Evolutionary conservation across 2,113 vertebrate species (phyloP), one percentile per base, ranked within the genome.

Genomic region (Ibidorhyncha struthersii): DNA sequence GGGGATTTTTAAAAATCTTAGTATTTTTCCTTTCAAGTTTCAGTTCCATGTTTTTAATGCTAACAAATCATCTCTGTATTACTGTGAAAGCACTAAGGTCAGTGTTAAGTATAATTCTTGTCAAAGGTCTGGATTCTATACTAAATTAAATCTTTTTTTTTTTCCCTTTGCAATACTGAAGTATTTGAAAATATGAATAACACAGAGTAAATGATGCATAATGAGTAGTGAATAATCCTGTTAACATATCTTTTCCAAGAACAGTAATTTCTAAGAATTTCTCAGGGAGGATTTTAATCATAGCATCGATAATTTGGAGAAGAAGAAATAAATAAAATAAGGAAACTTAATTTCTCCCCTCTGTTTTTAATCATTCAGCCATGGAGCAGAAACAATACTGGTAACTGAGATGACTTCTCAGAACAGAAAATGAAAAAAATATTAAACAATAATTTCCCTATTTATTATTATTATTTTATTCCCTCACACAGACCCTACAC

Each of bases 1-100:
- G 4, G 1, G 0, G 7, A 10, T 25, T 34, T 25, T 4, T 12
- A 3, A 11, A 32, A 79, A 25, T 43, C 0, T 72, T 43, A 43
- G 5, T 40, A 50, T 27, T 83, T 88, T 55, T 77, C 17, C 21
- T 71, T 82, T 79, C 8, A 52, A 32, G 7, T 77, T 86, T 85
- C 32, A 52, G 5, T 49, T 96, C 15, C 58, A 30, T 17, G 5
- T 23, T 85, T 91, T 61, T 82, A 58, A 70, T 62, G 23, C 4
- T 80, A 72, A 47, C 2, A 58, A 80, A 80, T 90, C 23, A 14
- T 74, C 3, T 73, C 32, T 3, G 3, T 72, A 26, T 87, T 79
- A n/a, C 15, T 73, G 19, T 72, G 49, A 92, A 77, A 92, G 3
- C 20, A 77, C 19, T 36, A 15, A 90, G 45, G 41, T 69, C 34